Evolutionary conservation across 2,888 invertebrate genomes (phyloP), one percentile per base, ranked within the genome.

Genomic region (Portevinia maculata): DNA sequence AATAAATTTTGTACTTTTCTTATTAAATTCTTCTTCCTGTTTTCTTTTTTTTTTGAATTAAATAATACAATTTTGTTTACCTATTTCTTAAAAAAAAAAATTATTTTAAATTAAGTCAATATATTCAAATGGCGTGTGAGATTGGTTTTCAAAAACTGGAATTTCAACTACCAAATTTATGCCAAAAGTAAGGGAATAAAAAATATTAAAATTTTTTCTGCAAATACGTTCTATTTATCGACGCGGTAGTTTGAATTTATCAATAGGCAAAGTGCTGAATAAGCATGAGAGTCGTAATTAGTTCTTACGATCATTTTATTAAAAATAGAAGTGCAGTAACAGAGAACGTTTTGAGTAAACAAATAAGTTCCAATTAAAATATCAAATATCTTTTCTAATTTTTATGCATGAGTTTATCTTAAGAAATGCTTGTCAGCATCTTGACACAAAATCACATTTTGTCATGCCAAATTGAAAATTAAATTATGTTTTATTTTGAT

Each of bases 261-360:
- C 41, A 39, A 64, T 50, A 19, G 30, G 65, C n/a, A n/a, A n/a
- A n/a, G n/a, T n/a, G n/a, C n/a, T n/a, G n/a, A n/a, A n/a, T 32
- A 30, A 65, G 41, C 41, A 52, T 30, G 65, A 30, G 50, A 17
- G 28, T 34, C 13, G 17, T 64, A 30, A 52, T 52, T 32, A 30
- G 19, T 30, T 52, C 21, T n/a, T 53, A 1, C 28, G 9, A 53
- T 65, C 52, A 53, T 32, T 9, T 39, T 17, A 24, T 52, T 41
- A 52, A 52, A 70, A 70, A 70, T 70, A 70, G 59, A 59, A 59
- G 70, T 70, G 70, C 70, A 60, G 24, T 60, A 70, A 70, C 15
- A 15, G 24, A 17, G 11, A 37, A 11, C 21, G 13, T 34, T 30
- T 32, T 53, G 34, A 55, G 28, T 34, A 55, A 67, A 46, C 53